Base-by-base conservation (phyloP, 2,888 invertebrate species). In the Acleris laterana region DNA sequence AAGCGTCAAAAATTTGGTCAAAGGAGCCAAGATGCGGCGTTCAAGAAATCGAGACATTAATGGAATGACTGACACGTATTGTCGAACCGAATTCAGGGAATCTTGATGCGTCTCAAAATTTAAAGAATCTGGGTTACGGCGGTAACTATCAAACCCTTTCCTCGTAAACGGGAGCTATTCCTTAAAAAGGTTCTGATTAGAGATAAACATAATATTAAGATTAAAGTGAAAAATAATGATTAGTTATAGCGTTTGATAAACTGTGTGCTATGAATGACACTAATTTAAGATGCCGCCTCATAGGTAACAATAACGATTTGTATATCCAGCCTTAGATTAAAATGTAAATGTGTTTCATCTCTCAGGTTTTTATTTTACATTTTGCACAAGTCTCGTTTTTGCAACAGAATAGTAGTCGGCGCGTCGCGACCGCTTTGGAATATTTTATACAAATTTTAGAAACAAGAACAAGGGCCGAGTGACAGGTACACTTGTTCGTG, bases 391-490 rank as follows among this genome's bases (percentile, higher is more conserved):
- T 78, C 77, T 82, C 84, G 77, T 86, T 85, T 85, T 81, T 77
- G 77, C 80, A 77, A 82, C 81, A 80, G 75, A 82, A 68, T 67
- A 69, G 64, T 65, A 69, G 87, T 83, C 84, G 83, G 86, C 79
- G 79, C 86, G 87, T 81, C 83, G 84, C 84, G 84, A 82, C 81
- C 80, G 79, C 79, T 80, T 82, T 84, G 78, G 92, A 90, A 93
- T 93, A 92, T 90, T 90, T 93, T 92, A 92, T 91, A 91, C 91
- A 91, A 92, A 92, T 92, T 90, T 90, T 88, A 89, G 89, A 89
- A 89, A 91, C 85, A 92, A 91, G 87, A 93, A 90, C 89, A 90
- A 87, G 85, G 82, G 75, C 77, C 79, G 85, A 87, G 89, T 91
- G 92, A 93, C 92, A 92, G 92, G 87, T 90, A 93, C 91, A 93